Conservation (phyloP, 1,140 invertebrate species). For the Pseudoatta argentina region DNA sequence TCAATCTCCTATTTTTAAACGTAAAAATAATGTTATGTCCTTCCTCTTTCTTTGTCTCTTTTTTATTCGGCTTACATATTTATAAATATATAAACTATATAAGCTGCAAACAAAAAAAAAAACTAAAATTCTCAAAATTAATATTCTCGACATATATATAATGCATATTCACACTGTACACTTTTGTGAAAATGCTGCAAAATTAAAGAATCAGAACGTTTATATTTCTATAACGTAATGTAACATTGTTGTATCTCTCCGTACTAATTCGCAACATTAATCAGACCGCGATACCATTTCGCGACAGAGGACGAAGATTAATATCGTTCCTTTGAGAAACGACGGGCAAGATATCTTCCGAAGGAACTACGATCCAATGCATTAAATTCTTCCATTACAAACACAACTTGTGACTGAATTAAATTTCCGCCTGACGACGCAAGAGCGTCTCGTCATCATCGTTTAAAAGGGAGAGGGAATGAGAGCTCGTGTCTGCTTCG, state of each 20-base stretch:
- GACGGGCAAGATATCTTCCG: slow-evolving; percentile 35
- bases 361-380: slow-evolving; percentile 33
- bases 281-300: slow-evolving; percentile 3
- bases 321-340: slow-evolving; percentile 43
- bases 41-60: background rate
- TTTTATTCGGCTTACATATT: background rate
- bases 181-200: slow-evolving; percentile 29
- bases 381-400: slow-evolving; percentile 11
- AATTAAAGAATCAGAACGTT: slow-evolving; percentile 17
- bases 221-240: slow-evolving; percentile 22
- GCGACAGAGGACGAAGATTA: slow-evolving; percentile 31
- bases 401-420: slow-evolving; percentile 48
- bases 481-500: background rate
- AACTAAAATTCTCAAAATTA: slow-evolving; percentile 8
- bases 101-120: background rate
- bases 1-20: background rate
- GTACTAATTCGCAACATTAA: slow-evolving; percentile 45
- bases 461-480: background rate
- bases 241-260: background rate
- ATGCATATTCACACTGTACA: background rate
- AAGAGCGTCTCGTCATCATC: slow-evolving; percentile 41
- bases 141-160: background rate
- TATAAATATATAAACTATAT: background rate
- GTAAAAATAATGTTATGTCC: background rate
- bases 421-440: slow-evolving; percentile 49